Conservation (phyloP, 2,113 vertebrate species). For the Bolborhynchus lineola region DNA sequence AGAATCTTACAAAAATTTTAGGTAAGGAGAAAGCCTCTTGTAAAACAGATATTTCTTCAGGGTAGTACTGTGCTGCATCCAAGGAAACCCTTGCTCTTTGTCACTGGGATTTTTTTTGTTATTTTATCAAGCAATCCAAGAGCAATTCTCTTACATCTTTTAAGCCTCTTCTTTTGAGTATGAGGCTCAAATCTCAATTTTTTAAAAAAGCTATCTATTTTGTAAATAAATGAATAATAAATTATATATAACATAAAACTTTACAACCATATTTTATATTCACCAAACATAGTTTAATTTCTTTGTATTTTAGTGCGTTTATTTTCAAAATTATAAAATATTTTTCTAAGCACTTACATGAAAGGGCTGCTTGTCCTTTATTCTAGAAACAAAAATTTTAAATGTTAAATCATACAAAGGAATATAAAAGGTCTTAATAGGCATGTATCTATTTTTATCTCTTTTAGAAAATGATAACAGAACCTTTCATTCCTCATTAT, state of each 20-base stretch:
- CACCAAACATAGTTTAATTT: neutral
- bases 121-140: neutral
- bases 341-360: neutral
- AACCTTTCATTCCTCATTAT: neutral
- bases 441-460: neutral
- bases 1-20: neutral
- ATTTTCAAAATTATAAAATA: neutral
- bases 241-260: neutral
- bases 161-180: fast-evolving
- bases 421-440: neutral
- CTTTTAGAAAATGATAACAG: neutral
- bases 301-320: neutral
- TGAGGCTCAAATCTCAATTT: neutral
- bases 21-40: neutral
- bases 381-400: neutral
- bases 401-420: neutral
- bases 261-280: neutral
- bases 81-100: neutral
- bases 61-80: fast-evolving
- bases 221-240: neutral
- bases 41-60: neutral
- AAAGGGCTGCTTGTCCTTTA: neutral
- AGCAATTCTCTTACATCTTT: neutral
- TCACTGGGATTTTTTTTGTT: neutral
- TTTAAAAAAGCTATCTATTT: neutral